phyloP scores from a whole-genome alignment of 2,797 vertebrate genomes.

The Pseudotriccus pelzelni region DNA sequence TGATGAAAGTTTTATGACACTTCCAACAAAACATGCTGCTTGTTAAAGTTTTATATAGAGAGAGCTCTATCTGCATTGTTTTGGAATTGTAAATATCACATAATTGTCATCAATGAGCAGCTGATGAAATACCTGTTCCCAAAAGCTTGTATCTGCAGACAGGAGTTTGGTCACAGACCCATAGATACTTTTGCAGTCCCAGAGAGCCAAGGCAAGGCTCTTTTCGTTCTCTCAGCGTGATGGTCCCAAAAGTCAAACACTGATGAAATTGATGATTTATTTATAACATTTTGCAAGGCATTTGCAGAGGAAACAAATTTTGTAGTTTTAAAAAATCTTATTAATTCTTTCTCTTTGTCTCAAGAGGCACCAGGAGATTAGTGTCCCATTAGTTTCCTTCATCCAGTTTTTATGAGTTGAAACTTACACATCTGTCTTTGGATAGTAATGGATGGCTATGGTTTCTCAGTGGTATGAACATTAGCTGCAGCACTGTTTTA shows the following conservation, averaged over 20 bases:
- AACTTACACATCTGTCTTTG: constrained; percentile 5
- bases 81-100: constrained; percentile 70
- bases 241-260: not conserved
- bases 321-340: not conserved
- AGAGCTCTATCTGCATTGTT: constrained; percentile 69
- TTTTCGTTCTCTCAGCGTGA: not conserved
- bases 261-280: constrained; percentile 32
- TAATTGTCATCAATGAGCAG: constrained; percentile 57
- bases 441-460: not conserved
- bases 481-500: not conserved
- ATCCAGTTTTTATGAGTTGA: constrained; percentile 23
- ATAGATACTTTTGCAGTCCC: not conserved
- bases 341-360: not conserved
- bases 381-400: constrained; percentile 19
- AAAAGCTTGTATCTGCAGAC: constrained; percentile 5
- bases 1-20: constrained; percentile 76
- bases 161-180: not conserved
- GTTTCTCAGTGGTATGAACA: not conserved
- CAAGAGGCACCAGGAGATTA: not conserved
- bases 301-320: constrained; percentile 24
- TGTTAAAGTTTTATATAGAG: constrained; percentile 65
- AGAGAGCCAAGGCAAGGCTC: not conserved
- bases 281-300: not conserved
- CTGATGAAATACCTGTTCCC: constrained; percentile 53
- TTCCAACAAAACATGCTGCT: constrained; percentile 69